Percentiles rank a stretch among this genome's conserved stretches.
Evolutionary conservation across 2,113 vertebrate species (phyloP).

Genomic region (Pachycephala philippinensis): DNA sequence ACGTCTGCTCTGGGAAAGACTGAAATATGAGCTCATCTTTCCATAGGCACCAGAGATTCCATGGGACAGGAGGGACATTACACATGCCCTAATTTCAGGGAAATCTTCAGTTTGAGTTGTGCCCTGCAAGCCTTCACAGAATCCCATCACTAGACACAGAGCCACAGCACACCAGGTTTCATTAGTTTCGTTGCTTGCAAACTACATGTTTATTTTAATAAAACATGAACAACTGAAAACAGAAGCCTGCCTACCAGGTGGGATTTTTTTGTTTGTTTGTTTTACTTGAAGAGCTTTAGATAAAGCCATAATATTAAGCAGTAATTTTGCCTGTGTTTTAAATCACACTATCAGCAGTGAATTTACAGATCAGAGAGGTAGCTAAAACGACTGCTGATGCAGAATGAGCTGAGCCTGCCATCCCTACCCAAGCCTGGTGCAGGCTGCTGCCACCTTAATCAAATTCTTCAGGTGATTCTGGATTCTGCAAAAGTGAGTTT

Average conservation of each 20-base stretch:
- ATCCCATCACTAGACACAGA: background rate
- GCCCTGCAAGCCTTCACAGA: background rate
- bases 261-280: background rate
- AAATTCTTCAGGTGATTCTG: constrained; percentile 39
- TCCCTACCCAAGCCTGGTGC: constrained; percentile 1
- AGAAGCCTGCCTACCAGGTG: constrained; percentile 20
- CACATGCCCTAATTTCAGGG: constrained; percentile 15
- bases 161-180: background rate
- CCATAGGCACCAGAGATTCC: background rate
- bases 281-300: background rate
- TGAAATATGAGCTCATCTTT: constrained; percentile 29
- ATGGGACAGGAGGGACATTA: background rate
- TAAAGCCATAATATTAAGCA: constrained; percentile 52
- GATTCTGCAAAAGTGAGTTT: constrained; percentile 34
- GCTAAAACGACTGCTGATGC: constrained; percentile 42
- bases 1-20: background rate
- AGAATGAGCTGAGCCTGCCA: constrained; percentile 36
- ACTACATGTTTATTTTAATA: background rate
- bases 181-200: constrained; percentile 1
- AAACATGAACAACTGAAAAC: background rate
- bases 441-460: constrained; percentile 1
- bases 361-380: constrained; percentile 19
- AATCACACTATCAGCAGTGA: constrained; percentile 45
- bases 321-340: constrained; percentile 62
- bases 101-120: background rate